Base-by-base conservation (phyloP, 2,888 invertebrate species). In the Hoplodrina blanda region DNA sequence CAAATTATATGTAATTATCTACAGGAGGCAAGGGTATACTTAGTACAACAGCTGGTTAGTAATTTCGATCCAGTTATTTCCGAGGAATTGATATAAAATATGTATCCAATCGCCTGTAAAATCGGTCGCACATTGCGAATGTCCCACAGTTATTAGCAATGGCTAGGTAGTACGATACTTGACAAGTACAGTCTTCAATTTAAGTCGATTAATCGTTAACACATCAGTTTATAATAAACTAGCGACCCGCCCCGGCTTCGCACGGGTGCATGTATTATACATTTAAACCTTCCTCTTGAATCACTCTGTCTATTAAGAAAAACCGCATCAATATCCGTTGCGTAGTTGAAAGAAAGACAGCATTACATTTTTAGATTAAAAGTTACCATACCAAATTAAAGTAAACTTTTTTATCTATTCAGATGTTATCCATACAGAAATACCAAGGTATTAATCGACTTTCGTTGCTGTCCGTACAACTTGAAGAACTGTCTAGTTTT, bases 41-140 rank as follows among this genome's bases (percentile, higher is more conserved):
- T 20, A 30, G 30, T 41, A 30, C 20, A 53, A 52, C n/a, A n/a
- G n/a, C 4, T 15, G 8, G 13, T 44, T 15, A 0, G 44, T 72
- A 56, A 52, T 72, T 72, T 63, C 1, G 7, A 30, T 53, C 8
- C 3, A 49, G 30, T 52, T 37, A 55, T 50, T 61, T 53, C 11
- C 20, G 13, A 17, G 52, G 15, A 44, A 49, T 8, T 10, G 13
- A 20, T 57, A 33, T 67, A 37, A 59, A 69, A 60, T 50, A 62
- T 54, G 2, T 33, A 33, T 41, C 1, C 10, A 17, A 19, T 60
- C 6, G 46, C 11, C 11, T n/a, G 30, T 49, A 19, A 67, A 56
- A 30, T 56, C 19, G 53, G 41, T 33, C 5, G 30, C 53, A 25
- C 41, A 50, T 55, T 73, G 50, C 44, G 17, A 41, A 33, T 20